Conservation (phyloP, 2,888 invertebrate genomes). For the Plebejus melissa region DNA sequence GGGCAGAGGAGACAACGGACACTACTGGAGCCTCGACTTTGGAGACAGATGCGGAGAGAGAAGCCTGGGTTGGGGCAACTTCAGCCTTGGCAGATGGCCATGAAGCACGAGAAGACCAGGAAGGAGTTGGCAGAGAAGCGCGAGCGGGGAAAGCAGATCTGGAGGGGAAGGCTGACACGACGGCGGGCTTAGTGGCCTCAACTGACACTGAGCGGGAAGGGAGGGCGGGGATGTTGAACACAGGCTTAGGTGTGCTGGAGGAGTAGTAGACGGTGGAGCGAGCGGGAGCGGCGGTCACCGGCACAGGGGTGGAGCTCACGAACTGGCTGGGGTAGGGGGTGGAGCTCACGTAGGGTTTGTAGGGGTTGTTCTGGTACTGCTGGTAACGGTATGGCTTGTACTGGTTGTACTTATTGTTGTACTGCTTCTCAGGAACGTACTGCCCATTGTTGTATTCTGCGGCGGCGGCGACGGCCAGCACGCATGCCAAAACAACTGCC, state of each 20-base stretch:
- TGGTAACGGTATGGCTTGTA: constrained; percentile 30
- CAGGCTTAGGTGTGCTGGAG: constrained; percentile 8
- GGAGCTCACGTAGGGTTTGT: constrained; percentile 33
- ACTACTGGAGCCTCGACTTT: constrained; percentile 1
- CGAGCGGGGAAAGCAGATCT: background rate
- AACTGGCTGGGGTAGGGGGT: background rate
- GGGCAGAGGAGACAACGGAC: background rate
- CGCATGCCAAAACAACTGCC: constrained; percentile 48
- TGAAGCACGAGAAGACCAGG: constrained; percentile 9
- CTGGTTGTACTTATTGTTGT: constrained; percentile 33
- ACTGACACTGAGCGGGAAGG: background rate
- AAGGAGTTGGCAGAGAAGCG: background rate
- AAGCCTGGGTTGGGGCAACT: constrained; percentile 1
- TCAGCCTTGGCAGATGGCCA: background rate
- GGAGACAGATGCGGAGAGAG: constrained; percentile 29
- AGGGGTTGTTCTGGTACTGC: constrained; percentile 34
- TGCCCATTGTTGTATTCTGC: constrained; percentile 42
- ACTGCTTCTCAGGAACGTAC: constrained; percentile 33
- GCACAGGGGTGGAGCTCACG: constrained; percentile 20
- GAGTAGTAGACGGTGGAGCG: constrained; percentile 4
- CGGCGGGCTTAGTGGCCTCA: background rate
- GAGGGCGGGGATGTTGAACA: constrained; percentile 4
- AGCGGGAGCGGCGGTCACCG: background rate
- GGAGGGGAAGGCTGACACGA: constrained; percentile 15
- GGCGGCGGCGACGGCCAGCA: constrained; percentile 56